These are phyloP conservation scores for Parnassius mnemosyne DNA, from an alignment of 2,888 invertebrate genomes.

Conservation along the genomic window DNA sequence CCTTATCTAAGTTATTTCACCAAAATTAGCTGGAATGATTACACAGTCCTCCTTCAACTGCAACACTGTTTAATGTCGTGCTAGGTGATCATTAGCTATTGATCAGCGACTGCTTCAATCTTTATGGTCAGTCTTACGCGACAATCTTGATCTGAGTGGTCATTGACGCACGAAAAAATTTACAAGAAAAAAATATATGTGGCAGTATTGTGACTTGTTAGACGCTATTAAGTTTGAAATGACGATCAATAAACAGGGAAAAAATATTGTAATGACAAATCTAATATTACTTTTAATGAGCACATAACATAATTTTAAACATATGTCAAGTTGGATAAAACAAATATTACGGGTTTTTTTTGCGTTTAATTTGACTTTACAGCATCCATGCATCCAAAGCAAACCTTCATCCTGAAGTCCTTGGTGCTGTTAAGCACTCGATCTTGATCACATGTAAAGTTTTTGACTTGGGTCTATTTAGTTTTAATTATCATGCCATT, in stretches of 20 bases:
- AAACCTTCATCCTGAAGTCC: no score
- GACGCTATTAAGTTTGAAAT: no score
- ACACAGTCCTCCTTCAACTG: conserved; percentile 2
- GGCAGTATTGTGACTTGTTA: not conserved
- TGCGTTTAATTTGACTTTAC: no score
- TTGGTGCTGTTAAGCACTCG: no score
- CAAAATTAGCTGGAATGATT: conserved; percentile 11
- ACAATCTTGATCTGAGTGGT: conserved; percentile 16
- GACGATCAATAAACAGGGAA: no score
- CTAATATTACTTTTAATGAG: no score
- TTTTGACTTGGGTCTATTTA: no score
- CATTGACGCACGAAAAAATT: conserved; percentile 6
- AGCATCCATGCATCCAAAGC: no score
- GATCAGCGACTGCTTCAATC: conserved; percentile 13
- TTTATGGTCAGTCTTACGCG: conserved; percentile 9
- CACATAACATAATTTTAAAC: not conserved
- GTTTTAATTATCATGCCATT: no score
- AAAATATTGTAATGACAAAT: no score
- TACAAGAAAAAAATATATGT: conserved; percentile 1
- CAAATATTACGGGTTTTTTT: no score
- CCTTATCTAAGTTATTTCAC: not conserved
- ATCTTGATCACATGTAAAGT: no score
- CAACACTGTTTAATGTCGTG: conserved; percentile 15
- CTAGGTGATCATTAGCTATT: conserved; percentile 12
- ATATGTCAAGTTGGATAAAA: not conserved